Percentiles rank a stretch among this genome's conserved stretches.
phyloP scores from a whole-genome alignment of 2,888 invertebrate species.

The Muscina levida region DNA sequence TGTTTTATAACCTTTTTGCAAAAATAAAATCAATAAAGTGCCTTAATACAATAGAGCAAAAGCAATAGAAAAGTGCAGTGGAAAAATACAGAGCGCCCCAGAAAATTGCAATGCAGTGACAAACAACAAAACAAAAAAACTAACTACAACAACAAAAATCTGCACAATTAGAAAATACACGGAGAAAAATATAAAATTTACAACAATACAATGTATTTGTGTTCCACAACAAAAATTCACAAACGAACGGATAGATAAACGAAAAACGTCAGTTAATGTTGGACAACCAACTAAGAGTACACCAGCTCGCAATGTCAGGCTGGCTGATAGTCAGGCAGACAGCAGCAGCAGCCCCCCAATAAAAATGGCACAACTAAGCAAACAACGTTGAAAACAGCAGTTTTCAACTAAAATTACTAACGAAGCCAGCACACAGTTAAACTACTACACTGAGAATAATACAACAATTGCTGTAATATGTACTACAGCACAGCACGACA shows the following conservation, averaged over 20 bases:
- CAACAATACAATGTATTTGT: too few species aligned
- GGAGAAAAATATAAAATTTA: not conserved
- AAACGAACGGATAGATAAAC: not conserved
- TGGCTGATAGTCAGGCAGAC: too few species aligned
- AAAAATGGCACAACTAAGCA: constrained; percentile 59
- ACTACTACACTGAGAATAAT: not conserved
- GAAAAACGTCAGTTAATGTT: not conserved
- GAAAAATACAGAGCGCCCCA: constrained; percentile 27
- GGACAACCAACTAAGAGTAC: constrained; percentile 7
- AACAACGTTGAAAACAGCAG: constrained; percentile 29
- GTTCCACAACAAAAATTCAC: not conserved
- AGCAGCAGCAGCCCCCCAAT: not conserved
- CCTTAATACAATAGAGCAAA: not conserved
- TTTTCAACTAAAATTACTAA: constrained; percentile 9
- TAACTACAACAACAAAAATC: constrained; percentile 13
- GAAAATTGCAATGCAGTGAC: too few species aligned
- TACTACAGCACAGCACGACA: too few species aligned
- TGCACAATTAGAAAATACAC: constrained; percentile 11
- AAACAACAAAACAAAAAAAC: not conserved
- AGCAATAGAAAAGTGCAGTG: not conserved
- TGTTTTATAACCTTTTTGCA: constrained; percentile 14
- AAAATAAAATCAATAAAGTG: constrained; percentile 34
- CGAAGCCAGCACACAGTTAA: constrained; percentile 25
- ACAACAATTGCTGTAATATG: too few species aligned
- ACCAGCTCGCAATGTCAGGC: too few species aligned